These are phyloP conservation scores for Synanthedon myopaeformis DNA, from an alignment of 2,888 invertebrate species.

Conservation along the genomic window DNA sequence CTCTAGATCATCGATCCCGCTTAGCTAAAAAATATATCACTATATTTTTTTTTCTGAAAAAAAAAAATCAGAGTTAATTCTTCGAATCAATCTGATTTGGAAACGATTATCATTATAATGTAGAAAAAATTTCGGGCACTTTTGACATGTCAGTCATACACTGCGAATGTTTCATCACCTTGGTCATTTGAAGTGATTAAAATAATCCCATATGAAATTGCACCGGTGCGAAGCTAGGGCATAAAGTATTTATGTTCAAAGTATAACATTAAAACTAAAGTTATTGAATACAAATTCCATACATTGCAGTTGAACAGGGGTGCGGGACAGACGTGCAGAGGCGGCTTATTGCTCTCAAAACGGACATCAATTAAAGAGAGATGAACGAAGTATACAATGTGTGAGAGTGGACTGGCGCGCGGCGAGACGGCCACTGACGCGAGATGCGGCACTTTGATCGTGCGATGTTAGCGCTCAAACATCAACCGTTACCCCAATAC, in stretches of 20 bases:
- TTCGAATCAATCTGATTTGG: no score
- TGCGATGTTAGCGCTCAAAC: constrained; percentile 28
- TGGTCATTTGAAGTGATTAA: no score
- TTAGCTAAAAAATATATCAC: no score
- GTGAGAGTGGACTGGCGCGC: not conserved
- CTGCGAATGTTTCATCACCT: no score
- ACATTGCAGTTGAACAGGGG: constrained; percentile 44
- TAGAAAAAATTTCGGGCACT: no score
- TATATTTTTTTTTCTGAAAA: no score
- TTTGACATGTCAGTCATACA: no score
- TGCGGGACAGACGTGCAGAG: constrained; percentile 33
- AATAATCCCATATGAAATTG: no score
- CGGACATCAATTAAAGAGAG: constrained; percentile 59
- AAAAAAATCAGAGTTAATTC: no score
- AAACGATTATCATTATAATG: no score
- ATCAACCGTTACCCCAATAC: not conserved
- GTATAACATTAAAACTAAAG: constrained; percentile 14
- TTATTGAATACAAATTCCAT: constrained; percentile 63
- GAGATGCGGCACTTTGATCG: constrained; percentile 39
- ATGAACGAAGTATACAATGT: constrained; percentile 25
- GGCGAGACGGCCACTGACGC: constrained; percentile 5
- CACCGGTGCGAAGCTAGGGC: not conserved
- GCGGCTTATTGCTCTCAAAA: constrained; percentile 59
- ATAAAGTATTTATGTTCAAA: not conserved
- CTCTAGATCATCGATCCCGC: no score